Base-by-base conservation (phyloP, 1,140 invertebrate genomes). In the Glossosoma conforme region DNA sequence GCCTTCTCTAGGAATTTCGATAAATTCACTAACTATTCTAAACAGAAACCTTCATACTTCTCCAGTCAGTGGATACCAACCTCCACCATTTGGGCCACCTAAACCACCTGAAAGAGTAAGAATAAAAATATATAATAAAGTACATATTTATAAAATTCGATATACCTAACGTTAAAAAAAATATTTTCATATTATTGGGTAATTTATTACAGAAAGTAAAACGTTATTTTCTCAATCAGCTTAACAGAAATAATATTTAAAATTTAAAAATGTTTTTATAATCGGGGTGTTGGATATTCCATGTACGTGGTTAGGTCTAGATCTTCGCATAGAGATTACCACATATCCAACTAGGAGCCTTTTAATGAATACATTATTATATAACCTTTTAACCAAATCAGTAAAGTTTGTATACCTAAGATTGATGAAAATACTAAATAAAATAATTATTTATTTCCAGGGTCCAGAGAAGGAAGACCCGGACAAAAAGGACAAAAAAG, bases 401-500 rank as follows among this genome's bases (percentile, higher is more conserved):
- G 6, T 28, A 28, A 28, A 8, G n/a, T 8, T 28, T 8, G n/a
- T 28, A 8, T 28, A 28, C 24, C n/a, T 8, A 28, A 6, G 6
- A 8, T 8, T n/a, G 6, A 8, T 8, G n/a, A 28, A 28, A 6
- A 28, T 28, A 28, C 24, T 28, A 28, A 28, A 28, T 28, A 28
- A 28, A 28, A 28, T n/a, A 9, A 9, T 37, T 5, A 8, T 37
- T 37, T 9, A 35, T 6, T 46, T 36, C 2, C 17, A 43, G 41
- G 33, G 30, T 24, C 21, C 28, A n/a, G 33, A 52, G 51, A 60
- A 32, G 40, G 40, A 56, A 56, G 43, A 62, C 52, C 48, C 64
- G 59, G 52, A 66, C 33, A 67, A 70, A 49, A 60, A 65, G 28
- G 67, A 72, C 28, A 70, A 83, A 57, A 68, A 83, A 63, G 74